Conservation (phyloP, 2,888 invertebrate genomes). For the Nysson spinosus region DNA sequence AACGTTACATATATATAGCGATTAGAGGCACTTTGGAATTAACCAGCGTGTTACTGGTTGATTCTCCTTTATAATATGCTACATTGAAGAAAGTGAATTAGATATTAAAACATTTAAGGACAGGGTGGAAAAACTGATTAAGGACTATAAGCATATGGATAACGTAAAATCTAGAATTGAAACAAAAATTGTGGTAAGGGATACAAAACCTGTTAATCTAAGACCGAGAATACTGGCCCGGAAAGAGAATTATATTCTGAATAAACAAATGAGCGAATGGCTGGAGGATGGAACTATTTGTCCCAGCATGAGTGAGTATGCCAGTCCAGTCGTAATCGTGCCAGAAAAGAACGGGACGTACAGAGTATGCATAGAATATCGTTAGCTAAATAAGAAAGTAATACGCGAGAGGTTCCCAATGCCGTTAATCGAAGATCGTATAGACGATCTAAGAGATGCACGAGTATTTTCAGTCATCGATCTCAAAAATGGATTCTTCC, state of each 20-base stretch:
- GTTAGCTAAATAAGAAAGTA: constrained; percentile 22
- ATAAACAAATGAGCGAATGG: constrained; percentile 53
- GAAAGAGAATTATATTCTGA: constrained; percentile 40
- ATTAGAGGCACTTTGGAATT: too few relatives aligned
- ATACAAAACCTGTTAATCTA: constrained; percentile 35
- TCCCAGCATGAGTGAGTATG: constrained; percentile 10
- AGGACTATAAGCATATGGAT: too few relatives aligned
- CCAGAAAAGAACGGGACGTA: constrained; percentile 6
- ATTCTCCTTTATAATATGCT: too few relatives aligned
- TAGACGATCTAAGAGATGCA: constrained; percentile 21
- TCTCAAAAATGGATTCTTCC: constrained; percentile 24
- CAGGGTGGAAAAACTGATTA: too few relatives aligned
- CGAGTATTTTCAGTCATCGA: constrained; percentile 12
- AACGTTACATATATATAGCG: too few relatives aligned
- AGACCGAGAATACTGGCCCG: constrained; percentile 22
- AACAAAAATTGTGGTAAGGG: constrained; percentile 3
- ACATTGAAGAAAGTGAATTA: too few relatives aligned
- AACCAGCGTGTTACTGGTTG: too few relatives aligned
- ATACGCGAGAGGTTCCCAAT: constrained; percentile 21
- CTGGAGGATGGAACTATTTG: constrained; percentile 27
- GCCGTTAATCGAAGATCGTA: constrained; percentile 28
- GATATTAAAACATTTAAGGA: too few relatives aligned
- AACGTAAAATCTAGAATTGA: neutral
- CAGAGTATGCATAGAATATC: constrained; percentile 25
- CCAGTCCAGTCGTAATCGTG: constrained; percentile 26